phyloP scores from a whole-genome alignment of 1,140 invertebrate species.

The Sycophaga agraensis region DNA sequence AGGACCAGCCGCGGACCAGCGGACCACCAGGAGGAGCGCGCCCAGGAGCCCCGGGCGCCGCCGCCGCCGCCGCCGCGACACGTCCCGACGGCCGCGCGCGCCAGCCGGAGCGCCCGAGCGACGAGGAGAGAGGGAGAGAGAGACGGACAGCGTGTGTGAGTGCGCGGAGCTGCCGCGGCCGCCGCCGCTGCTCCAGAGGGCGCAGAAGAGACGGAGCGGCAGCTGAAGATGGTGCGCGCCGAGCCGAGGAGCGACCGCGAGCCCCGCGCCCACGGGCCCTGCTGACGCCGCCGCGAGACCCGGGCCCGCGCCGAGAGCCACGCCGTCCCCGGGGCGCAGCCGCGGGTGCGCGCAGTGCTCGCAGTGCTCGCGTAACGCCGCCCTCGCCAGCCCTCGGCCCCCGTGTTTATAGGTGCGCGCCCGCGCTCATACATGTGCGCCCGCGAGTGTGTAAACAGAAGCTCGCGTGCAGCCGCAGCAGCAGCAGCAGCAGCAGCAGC shows the following conservation, averaged over 20 bases:
- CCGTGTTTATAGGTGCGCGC: not conserved
- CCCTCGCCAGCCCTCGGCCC: not conserved
- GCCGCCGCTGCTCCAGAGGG: slow-evolving; percentile 23
- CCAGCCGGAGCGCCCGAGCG: slow-evolving; percentile 6
- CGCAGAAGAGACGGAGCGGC: not conserved
- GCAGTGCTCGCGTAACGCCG: too few relatives aligned
- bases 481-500: not conserved
- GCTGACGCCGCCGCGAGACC: too few relatives aligned
- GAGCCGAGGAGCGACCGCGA: not conserved
- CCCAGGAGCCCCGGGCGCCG: slow-evolving; percentile 21
- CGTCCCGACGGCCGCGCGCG: too few relatives aligned
- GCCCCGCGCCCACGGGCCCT: not conserved
- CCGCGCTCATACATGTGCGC: not conserved
- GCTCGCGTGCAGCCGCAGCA: too few relatives aligned
- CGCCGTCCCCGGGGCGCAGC: not conserved
- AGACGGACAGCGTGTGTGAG: slow-evolving; percentile 8
- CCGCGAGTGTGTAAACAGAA: slow-evolving; percentile 1
- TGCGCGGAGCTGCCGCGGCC: slow-evolving; percentile 17
- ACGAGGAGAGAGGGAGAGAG: slow-evolving; percentile 11
- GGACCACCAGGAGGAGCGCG: not conserved
- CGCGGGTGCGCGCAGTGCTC: too few relatives aligned
- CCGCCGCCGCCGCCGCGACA: slow-evolving; percentile 12
- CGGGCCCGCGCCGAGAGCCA: not conserved
- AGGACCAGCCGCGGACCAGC: slow-evolving; percentile 21
- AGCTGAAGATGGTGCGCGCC: not conserved